These are phyloP conservation scores for human (Homo sapiens) DNA, from an alignment of 2,113 vertebrate genomes.

Conservation along the genomic window GRCh38 chr19:56440001-56440500, in stretches of 20 bases:
- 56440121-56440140: neutral
- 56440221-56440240: conserved; percentile 37
- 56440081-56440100: neutral
- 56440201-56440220: conserved; percentile 30
- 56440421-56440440: neutral
- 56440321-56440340: neutral
- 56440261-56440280: neutral
- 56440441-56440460: neutral
- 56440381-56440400: neutral
- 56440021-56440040: neutral
- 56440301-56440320: neutral
- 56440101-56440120: neutral
- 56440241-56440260: neutral
- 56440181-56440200: conserved; percentile 68
- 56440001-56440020: neutral
- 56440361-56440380: neutral
- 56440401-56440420: neutral
- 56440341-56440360: neutral
- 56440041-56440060: neutral
- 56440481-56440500: neutral
- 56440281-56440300: neutral
- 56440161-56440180: conserved; percentile 54
- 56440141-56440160: neutral
- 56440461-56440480: neutral
- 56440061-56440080: neutral